Evolutionary conservation across 1,140 invertebrate species (phyloP), one percentile per base, ranked within the genome.

Genomic region (Drosophila truncata): DNA sequence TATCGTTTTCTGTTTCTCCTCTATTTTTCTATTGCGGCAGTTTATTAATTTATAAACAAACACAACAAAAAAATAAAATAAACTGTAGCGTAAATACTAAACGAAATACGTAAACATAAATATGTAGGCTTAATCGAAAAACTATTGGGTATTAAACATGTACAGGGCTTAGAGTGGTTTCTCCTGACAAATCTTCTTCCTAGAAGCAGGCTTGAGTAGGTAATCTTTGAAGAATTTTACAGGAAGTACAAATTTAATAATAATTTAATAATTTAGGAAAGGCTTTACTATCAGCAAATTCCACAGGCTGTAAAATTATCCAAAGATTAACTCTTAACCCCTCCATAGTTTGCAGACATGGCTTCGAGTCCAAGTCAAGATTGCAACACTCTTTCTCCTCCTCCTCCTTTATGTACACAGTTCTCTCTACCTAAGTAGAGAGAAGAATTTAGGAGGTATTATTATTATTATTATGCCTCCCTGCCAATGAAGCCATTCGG

Each of bases 401-500:
- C 39, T 27, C 35, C 39, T 27, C 55, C 9, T 50, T 20, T 84
- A 87, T 82, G 74, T 82, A 86, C 82, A 86, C 76, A 80, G 13
- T 7, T 35, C n/a, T 14, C 20, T 13, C 31, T 66, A 41, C 13
- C 10, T 13, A 16, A 39, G 13, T 55, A 16, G 16, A 49, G 46
- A n/a, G 25, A 18, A 18, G 49, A 11, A 20, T 20, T 33, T 20
- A 3, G 29, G 18, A 33, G 49, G 11, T 14, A 14, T 10, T 2
- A 16, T 2, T n/a, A 11, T 18, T n/a, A 29, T 16, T 8, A 58
- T 76, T 87, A 91, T 72, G 84, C 79, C 62, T 92, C 91, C 58
- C 88, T 80, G 25, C 91, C 91, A n/a, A 92, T 91, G 70, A 92
- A 92, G 64, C 91, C 91, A 58, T 92, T 92, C 6, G 91, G 91